Evolutionary conservation across 2,797 vertebrate genomes (phyloP).

Genomic region (Eulemur coronatus): DNA sequence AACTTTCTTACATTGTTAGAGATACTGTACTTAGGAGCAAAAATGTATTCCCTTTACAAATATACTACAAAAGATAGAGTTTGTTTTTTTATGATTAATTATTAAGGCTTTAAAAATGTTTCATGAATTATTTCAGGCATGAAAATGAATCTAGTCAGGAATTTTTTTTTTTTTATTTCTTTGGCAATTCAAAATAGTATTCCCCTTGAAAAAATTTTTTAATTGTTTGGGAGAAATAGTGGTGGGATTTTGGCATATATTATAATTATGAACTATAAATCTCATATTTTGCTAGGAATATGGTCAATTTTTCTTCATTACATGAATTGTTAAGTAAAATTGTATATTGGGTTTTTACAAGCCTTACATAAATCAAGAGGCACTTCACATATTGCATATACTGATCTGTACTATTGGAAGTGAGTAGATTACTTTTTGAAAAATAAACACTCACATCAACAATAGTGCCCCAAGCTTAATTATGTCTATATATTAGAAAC

Average conservation of each 20-base stretch:
- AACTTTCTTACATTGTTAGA: slow-evolving; percentile 49
- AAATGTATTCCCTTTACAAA: slow-evolving; percentile 56
- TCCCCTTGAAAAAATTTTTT: slow-evolving; percentile 78
- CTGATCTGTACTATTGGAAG: slow-evolving; percentile 52
- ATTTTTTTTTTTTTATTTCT: slow-evolving; percentile 63
- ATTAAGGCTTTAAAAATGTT: slow-evolving; percentile 67
- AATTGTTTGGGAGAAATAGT: slow-evolving; percentile 81
- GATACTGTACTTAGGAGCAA: background rate
- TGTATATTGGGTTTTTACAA: slow-evolving; percentile 73
- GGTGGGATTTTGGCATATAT: slow-evolving; percentile 78
- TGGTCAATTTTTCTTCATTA: slow-evolving; percentile 78
- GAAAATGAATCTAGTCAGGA: slow-evolving; percentile 73
- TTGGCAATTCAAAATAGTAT: slow-evolving; percentile 70
- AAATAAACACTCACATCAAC: slow-evolving; percentile 34
- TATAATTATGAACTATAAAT: slow-evolving; percentile 80
- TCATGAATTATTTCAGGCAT: slow-evolving; percentile 75
- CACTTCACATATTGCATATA: slow-evolving; percentile 58
- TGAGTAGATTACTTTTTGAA: slow-evolving; percentile 65
- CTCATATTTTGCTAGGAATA: slow-evolving; percentile 76
- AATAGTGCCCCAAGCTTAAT: slow-evolving; percentile 53
- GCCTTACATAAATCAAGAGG: slow-evolving; percentile 69
- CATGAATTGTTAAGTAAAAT: slow-evolving; percentile 73
- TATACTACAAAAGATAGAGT: slow-evolving; percentile 49
- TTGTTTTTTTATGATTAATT: slow-evolving; percentile 66
- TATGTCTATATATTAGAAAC: slow-evolving; percentile 40